Percentiles rank a stretch among this genome's conserved stretches.
These are phyloP conservation scores for Agrochola circellaris DNA, from an alignment of 2,888 invertebrate genomes.

Conservation along the genomic window DNA sequence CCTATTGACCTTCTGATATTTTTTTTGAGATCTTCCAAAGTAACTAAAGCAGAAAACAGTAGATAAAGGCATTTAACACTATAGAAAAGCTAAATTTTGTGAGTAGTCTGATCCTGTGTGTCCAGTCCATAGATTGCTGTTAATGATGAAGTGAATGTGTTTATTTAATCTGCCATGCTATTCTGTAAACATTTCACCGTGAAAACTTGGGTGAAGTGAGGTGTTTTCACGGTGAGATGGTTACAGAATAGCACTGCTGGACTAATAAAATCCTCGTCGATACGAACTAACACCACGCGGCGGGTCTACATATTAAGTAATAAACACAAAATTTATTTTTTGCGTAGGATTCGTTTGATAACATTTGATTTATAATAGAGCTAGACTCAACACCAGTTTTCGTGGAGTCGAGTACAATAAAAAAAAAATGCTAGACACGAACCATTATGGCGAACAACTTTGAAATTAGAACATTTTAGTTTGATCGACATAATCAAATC, in stretches of 20 bases:
- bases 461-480: conserved; percentile 40
- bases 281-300: not conserved
- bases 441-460: conserved; percentile 20
- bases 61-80: too few relatives aligned
- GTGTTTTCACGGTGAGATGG: too few relatives aligned
- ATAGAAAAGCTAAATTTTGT: not conserved
- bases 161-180: too few relatives aligned
- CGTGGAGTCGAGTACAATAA: not conserved
- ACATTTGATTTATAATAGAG: conserved; percentile 42
- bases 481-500: conserved; percentile 7
- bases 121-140: not conserved
- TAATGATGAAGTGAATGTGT: not conserved
- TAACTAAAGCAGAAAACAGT: not conserved
- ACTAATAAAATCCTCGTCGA: not conserved
- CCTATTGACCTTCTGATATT: too few relatives aligned
- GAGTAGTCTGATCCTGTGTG: not conserved
- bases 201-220: too few relatives aligned
- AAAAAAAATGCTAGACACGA: conserved; percentile 10
- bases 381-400: conserved; percentile 10
- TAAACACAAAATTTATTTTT: conserved; percentile 29
- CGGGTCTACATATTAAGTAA: not conserved
- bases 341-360: conserved; percentile 52
- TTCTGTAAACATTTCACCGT: too few relatives aligned
- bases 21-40: too few relatives aligned
- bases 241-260: too few relatives aligned